Evolutionary conservation across 2,797 vertebrate genomes (phyloP).

Genomic region (Oreonectes daqikongensis): DNA sequence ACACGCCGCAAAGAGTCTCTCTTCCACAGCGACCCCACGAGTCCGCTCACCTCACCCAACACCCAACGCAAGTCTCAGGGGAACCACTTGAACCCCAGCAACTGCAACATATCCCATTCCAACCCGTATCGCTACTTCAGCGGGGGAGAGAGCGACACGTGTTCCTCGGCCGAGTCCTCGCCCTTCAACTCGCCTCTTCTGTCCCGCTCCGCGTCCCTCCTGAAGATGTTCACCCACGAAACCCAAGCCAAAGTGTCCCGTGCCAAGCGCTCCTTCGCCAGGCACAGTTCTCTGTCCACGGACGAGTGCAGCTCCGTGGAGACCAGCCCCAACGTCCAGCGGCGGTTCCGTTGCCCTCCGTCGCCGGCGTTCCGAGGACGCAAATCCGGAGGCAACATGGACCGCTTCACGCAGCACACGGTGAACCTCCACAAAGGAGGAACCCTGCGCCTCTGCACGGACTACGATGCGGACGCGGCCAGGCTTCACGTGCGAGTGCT

Average conservation of each 20-base stretch:
- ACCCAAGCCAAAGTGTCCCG: slow-evolving; percentile 93
- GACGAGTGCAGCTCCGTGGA: slow-evolving; percentile 94
- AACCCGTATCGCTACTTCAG: slow-evolving; percentile 93
- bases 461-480: slow-evolving; percentile 85
- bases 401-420: slow-evolving; percentile 74
- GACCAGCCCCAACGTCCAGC: slow-evolving; percentile 87
- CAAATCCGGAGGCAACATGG: slow-evolving; percentile 65
- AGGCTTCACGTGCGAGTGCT: slow-evolving; percentile 87
- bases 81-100: slow-evolving; percentile 77
- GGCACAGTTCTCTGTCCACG: slow-evolving; percentile 92
- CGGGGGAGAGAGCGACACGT: slow-evolving; percentile 94
- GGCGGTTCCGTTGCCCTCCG: slow-evolving; percentile 78
- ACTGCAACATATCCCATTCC: slow-evolving; percentile 84
- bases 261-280: slow-evolving; percentile 87
- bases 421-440: slow-evolving; percentile 86
- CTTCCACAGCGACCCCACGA: slow-evolving; percentile 92
- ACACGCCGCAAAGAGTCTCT: slow-evolving; percentile 93
- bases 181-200: slow-evolving; percentile 93
- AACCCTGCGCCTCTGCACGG: slow-evolving; percentile 82
- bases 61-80: slow-evolving; percentile 74
- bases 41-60: slow-evolving; percentile 86
- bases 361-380: slow-evolving; percentile 61
- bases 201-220: slow-evolving; percentile 91
- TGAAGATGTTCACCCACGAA: slow-evolving; percentile 93
- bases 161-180: slow-evolving; percentile 94